A percentile compares a stretch with the other conserved stretches of the same genome.
Conservation (phyloP, 2,797 vertebrate genomes). For the Poeciliopsis paucimaculata region DNA sequence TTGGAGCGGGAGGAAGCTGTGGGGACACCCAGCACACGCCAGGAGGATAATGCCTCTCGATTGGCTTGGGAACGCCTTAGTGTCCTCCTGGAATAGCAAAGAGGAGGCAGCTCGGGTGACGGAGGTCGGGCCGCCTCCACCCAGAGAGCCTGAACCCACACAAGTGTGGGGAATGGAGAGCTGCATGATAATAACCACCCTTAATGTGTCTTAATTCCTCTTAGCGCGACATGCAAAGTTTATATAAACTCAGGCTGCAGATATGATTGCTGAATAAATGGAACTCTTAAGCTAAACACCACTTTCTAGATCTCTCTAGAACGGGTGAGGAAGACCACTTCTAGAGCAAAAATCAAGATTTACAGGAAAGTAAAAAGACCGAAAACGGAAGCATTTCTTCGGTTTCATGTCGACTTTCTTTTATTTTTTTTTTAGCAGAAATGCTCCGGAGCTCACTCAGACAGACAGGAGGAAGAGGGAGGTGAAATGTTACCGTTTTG, state of each 20-base stretch:
- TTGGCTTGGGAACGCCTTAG: constrained; percentile 9
- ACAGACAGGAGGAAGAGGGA: constrained; percentile 50
- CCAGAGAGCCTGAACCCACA: not conserved
- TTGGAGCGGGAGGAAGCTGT: not conserved
- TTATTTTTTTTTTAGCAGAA: not conserved
- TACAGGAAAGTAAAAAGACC: not conserved
- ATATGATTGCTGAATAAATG: not conserved
- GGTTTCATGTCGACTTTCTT: not conserved
- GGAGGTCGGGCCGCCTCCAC: not conserved
- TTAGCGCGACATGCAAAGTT: not conserved
- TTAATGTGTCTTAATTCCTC: not conserved
- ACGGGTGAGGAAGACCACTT: not conserved
- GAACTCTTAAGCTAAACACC: not conserved
- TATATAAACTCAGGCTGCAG: not conserved
- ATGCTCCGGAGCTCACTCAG: constrained; percentile 10
- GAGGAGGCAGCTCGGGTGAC: not conserved
- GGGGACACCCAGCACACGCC: not conserved
- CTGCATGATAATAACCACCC: not conserved
- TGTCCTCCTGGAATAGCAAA: constrained; percentile 8
- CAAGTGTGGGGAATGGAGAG: not conserved
- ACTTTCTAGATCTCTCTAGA: not conserved
- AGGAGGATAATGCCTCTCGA: constrained; percentile 5
- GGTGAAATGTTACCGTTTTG: constrained; percentile 78
- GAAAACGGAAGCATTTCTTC: not conserved
- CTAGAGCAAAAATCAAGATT: not conserved